phyloP scores from a whole-genome alignment of 2,888 invertebrate genomes.

The Sussaba pulchella region DNA sequence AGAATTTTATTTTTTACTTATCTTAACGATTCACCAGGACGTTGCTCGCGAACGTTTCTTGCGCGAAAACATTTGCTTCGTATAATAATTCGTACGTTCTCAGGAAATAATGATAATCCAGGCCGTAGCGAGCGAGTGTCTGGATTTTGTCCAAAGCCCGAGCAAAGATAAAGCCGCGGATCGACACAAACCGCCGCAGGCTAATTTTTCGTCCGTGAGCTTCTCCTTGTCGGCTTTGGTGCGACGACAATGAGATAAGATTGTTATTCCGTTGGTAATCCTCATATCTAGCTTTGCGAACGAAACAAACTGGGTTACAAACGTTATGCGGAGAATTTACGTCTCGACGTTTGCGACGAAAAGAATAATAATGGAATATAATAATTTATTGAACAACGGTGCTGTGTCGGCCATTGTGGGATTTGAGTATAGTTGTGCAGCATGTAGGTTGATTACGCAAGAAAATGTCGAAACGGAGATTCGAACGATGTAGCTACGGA shows the following conservation, averaged over 20 bases:
- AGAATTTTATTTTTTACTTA: too few species aligned
- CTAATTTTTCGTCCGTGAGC: not conserved
- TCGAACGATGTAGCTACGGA: too few species aligned
- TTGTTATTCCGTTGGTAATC: constrained; percentile 32
- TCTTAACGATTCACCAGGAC: constrained; percentile 17
- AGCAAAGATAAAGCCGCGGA: not conserved
- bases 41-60: not conserved
- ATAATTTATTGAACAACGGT: not conserved
- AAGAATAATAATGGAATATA: not conserved
- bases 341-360: not conserved
- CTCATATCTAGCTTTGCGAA: not conserved
- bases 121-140: not conserved
- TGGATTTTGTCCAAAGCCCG: not conserved
- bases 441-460: too few species aligned
- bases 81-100: not conserved
- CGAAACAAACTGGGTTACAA: not conserved
- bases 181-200: not conserved
- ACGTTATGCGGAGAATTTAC: too few species aligned
- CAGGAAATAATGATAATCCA: constrained; percentile 1
- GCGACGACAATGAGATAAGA: constrained; percentile 26
- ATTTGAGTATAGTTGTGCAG: too few species aligned
- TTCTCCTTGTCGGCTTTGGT: not conserved
- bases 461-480: too few species aligned
- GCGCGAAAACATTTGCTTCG: not conserved
- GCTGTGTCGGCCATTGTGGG: too few species aligned